Evolutionary conservation across 2,888 invertebrate species (phyloP), one percentile per base, ranked within the genome.

Genomic region (Epicampocera succincta): DNA sequence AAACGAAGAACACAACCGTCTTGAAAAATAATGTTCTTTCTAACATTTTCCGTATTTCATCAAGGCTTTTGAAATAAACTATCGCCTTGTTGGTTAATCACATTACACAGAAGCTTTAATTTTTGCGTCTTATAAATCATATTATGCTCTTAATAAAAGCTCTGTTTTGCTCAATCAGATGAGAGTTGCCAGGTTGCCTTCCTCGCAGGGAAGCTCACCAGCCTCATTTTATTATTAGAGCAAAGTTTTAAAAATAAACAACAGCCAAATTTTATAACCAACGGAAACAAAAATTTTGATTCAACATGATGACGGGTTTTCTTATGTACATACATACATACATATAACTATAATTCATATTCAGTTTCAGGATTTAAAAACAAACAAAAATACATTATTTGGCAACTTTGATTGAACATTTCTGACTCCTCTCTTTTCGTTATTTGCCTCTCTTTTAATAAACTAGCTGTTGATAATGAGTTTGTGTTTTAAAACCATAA

Each of bases 41-140:
- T 12, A 48, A 25, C 82, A 82, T 78, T 56, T 66, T 71, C 65
- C 29, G 71, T 48, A 33, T 11, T 61, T 58, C 15, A 38, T 71
- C 38, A 40, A 60, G 78, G 78, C 58, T 68, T 78, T 46, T 8
- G 11, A 58, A 78, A 63, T 78, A 56, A 78, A 78, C 50, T 66
- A 61, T 38, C 44, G 44, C 21, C 68, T 69, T 71, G 69, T 61
- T 58, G 48, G 50, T 66, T 72, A 66, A 65, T 29, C 9, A 65
- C 13, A 56, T 66, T 77, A 69, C 44, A 78, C 52, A 61, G 42
- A 74, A 72, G 58, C 61, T 69, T 50, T 73, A 42, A 4, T 54
- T 44, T 60, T 65, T 56, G 15, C 33, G 38, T 42, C 56, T 74
- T 50, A 11, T 25, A 1, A 29, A 21, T 8, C 21, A 44, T 17